Base-by-base conservation (phyloP, 1,140 invertebrate species). In the Drosophila bocki region DNA sequence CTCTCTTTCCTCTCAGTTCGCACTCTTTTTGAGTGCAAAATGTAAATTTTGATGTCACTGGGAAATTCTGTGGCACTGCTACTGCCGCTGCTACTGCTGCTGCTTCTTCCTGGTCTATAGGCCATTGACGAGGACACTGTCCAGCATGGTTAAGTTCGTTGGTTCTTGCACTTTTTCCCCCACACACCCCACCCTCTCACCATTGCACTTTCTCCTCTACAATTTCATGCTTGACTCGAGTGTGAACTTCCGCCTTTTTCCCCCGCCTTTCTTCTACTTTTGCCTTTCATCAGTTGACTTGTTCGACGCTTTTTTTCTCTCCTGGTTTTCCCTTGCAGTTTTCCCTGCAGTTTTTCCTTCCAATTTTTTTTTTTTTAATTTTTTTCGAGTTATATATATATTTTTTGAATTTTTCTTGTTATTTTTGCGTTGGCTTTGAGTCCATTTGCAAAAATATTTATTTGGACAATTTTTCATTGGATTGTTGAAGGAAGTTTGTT, bases 31-130 rank as follows among this genome's bases (percentile, higher is more conserved):
- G 74, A 82, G 60, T 56, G 44, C 26, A 56, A 80, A 75, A 83
- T 82, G 75, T 83, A 83, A 75, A 84, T 80, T 80, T 76, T 64
- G 56, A 76, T 80, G 81, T 84, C 81, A 80, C 65, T 80, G 48
- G 65, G 48, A 65, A 67, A 79, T 59, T 80, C 68, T 47, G 39
- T 54, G 41, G 56, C 80, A 56, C 60, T 59, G 62, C 51, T 33
- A 37, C 61, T 37, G 19, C 39, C 32, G 15, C 57, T 32, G 12
- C 29, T 45, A 19, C 19, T 19, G 19, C 29, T 41, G 2, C 45
- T 53, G 42, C 47, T 33, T 48, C 44, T 69, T 19, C 29, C 17
- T 58, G 17, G 33, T 57, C 65, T 42, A 59, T 72, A 59, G 69
- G 53, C 50, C 65, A 75, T 72, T 76, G 74, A 82, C 63, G 70